Percentiles rank a stretch among this genome's conserved stretches.
Evolutionary conservation across 1,140 invertebrate genomes (phyloP).

Genomic region (Brachionus rotundiformis): DNA sequence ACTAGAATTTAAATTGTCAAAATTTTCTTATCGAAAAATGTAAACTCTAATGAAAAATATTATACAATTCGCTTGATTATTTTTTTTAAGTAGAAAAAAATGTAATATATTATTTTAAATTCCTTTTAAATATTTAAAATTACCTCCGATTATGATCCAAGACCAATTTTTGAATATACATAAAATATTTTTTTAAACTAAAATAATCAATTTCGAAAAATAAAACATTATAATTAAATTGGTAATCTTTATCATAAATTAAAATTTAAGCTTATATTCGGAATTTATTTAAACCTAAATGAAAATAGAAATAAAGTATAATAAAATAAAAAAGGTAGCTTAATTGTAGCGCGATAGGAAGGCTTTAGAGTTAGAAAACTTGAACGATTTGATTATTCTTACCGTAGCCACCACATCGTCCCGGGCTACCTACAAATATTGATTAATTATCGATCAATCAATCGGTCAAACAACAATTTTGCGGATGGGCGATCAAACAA

Average conservation of each 20-base stretch:
- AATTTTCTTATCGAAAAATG: no score
- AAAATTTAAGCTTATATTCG: background rate
- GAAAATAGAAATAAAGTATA: background rate
- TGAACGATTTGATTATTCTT: background rate
- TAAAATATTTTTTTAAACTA: background rate
- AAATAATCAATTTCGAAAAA: background rate
- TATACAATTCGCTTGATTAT: no score
- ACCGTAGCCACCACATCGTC: background rate
- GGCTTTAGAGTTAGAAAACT: background rate
- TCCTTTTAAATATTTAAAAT: no score
- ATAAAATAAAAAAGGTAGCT: background rate
- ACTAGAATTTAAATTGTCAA: no score
- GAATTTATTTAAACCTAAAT: background rate
- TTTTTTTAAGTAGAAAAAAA: no score
- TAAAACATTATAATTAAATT: background rate
- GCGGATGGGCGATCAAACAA: background rate
- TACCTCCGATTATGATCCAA: no score
- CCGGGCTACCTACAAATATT: background rate
- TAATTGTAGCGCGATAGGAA: background rate
- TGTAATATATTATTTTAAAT: no score
- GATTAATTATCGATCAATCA: conserved; percentile 8
- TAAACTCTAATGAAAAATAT: no score
- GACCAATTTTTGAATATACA: background rate
- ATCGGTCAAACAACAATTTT: background rate
- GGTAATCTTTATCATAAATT: background rate